Base-by-base conservation (phyloP, 64 coral and sea anemone species). In the Exaiptasia diaphana region DNA sequence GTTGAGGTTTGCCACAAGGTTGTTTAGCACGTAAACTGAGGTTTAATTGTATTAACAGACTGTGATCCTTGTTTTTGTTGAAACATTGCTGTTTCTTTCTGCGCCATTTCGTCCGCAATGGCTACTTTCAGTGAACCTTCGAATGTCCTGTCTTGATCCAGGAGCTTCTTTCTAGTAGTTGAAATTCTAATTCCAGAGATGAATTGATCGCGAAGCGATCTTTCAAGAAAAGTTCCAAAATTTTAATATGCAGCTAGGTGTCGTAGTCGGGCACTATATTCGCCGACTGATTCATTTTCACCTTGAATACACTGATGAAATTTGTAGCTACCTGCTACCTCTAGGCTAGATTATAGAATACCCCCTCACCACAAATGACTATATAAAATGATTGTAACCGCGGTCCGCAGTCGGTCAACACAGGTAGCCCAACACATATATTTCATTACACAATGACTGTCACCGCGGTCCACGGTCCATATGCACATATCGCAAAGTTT, bases 241-340 rank as follows among this genome's bases (percentile, higher is more conserved):
- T 86, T 64, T 75, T 56, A 92, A 25, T 62, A 73, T 8, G 62
- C 45, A 22, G 90, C 90, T n/a, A 86, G 53, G 45, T 37, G 82
- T 74, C 75, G 48, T 49, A 92, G 41, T 21, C 75, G 67, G 31
- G 84, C 73, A 30, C 72, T 69, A 39, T 52, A 87, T 17, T 33
- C 62, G 2, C 73, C 65, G 18, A 83, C 59, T 9, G 20, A 77
- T 78, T 86, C 68, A 10, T 70, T 85, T 41, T 85, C 54, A 67
- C 71, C 67, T 74, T 81, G 82, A 73, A 54, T 44, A 81, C 90
- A 92, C 20, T 54, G 65, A 38, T 92, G 90, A 81, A 81, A 92
- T 44, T 67, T 72, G n/a, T 74, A 85, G 0, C 52, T 53, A 72
- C 68, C 81, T 37, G 73, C 40, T 10, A 91, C 75, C 21, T 85